These are phyloP conservation scores for Sula dactylatra DNA, from an alignment of 2,113 vertebrate genomes.

Conservation along the genomic window DNA sequence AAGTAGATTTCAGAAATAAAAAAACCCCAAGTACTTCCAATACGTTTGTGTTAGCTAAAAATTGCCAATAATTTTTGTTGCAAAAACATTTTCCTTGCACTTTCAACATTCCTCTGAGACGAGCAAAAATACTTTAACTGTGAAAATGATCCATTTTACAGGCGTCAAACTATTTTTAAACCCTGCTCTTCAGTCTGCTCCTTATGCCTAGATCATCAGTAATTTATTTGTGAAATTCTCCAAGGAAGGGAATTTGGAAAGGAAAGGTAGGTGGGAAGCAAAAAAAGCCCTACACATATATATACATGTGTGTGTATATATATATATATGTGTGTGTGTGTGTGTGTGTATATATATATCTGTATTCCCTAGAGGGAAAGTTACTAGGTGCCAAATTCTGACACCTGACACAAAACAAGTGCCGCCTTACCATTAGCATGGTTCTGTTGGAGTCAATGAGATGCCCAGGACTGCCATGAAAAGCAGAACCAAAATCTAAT, in stretches of 20 bases:
- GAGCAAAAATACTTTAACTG: slow-evolving; percentile 38
- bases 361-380: background rate
- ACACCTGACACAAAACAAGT: background rate
- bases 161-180: slow-evolving; percentile 49
- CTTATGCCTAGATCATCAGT: slow-evolving; percentile 4
- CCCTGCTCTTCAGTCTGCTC: slow-evolving; percentile 26
- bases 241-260: background rate
- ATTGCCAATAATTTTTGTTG: slow-evolving; percentile 51
- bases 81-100: slow-evolving; percentile 48
- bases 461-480: background rate
- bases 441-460: background rate
- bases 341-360: background rate
- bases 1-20: background rate
- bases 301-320: no score
- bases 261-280: slow-evolving; percentile 13
- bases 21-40: background rate
- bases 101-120: slow-evolving; percentile 28
- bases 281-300: background rate
- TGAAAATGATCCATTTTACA: slow-evolving; percentile 55
- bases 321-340: no score
- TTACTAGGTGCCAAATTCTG: background rate
- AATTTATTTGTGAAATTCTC: slow-evolving; percentile 45
- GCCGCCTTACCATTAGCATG: background rate
- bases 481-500: background rate
- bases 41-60: slow-evolving; percentile 29